Evolutionary conservation across 2,113 vertebrate genomes (phyloP), one percentile per base, ranked within the genome.

Genomic region (Psammodynastes pulverulentus): DNA sequence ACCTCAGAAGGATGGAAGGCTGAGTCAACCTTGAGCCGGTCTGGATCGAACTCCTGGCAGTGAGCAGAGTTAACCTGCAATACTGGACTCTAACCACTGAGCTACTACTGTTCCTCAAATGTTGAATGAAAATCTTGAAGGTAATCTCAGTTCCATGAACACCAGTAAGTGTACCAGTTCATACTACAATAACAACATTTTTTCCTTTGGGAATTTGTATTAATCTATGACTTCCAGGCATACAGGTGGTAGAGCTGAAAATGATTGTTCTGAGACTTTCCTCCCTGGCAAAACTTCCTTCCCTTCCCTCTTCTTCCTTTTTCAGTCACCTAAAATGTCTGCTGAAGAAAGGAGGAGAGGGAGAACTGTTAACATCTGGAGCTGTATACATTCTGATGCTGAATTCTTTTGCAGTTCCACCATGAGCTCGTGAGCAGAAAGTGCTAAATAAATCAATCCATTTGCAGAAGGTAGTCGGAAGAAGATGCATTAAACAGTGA

Each of bases 381-480:
- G 91, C 17, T 90, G 92, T 10, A 86, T 49, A 0, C 84, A 10
- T 93, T 94, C 4, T 89, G 2, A 90, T 93, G 92, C 91, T 92
- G 93, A 97, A 95, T 95, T 95, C 94, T 92, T 95, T 96, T 95
- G 94, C 13, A 0, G 0, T 88, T 92, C 93, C 96, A 95, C 95
- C 96, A 96, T 5, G 2, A 95, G 93, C 91, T 92, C 1, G 45
- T 90, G 91, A 96, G 91, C 94, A 58, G 5, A 48, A 86, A n/a
- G 49, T 19, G 91, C 93, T 95, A 96, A 96, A 96, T 95, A 96
- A 97, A 96, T 97, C 95, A 95, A 94, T 96, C 95, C 95, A 95
- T 96, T 88, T 94, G 84, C 93, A 94, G 93, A 95, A 95, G 92
- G 90, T 89, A 92, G 88, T 56, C 79, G 79, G 90, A 89, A 46